phyloP scores from a whole-genome alignment of 2,797 vertebrate genomes.

The Sylvia borin region DNA sequence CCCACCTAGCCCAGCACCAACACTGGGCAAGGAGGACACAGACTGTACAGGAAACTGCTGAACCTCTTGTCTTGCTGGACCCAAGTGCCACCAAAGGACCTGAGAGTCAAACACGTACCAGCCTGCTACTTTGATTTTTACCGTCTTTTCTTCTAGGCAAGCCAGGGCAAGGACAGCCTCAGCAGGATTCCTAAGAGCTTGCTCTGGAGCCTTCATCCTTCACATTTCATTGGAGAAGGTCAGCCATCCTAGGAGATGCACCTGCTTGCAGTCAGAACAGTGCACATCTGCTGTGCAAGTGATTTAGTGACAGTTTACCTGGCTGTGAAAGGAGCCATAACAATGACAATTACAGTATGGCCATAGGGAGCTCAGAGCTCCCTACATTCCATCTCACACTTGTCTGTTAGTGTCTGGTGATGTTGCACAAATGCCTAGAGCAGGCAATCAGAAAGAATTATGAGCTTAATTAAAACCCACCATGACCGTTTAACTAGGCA shows the following conservation, averaged over 20 bases:
- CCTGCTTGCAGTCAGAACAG: neutral
- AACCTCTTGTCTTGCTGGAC: neutral
- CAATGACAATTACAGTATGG: neutral
- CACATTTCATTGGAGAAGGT: neutral
- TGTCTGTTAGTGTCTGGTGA: neutral
- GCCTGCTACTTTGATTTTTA: neutral
- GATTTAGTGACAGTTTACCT: neutral
- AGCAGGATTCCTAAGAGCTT: neutral
- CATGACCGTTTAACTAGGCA: neutral
- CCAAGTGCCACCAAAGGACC: neutral
- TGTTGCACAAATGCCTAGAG: neutral
- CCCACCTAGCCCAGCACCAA: neutral
- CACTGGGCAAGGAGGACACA: neutral
- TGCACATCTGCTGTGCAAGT: neutral
- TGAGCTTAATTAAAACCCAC: constrained; percentile 35
- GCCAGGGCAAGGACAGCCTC: neutral
- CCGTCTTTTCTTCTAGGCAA: neutral
- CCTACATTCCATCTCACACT: neutral
- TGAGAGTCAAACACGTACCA: neutral
- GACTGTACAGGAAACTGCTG: neutral
- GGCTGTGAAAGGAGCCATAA: neutral
- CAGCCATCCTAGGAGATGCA: neutral
- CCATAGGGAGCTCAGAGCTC: neutral
- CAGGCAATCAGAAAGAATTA: constrained; percentile 20
- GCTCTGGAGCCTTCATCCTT: neutral